A percentile compares a stretch with the other conserved stretches of the same genome.
Evolutionary conservation across 2,797 vertebrate genomes (phyloP).

Genomic region (Iguana delicatissima): DNA sequence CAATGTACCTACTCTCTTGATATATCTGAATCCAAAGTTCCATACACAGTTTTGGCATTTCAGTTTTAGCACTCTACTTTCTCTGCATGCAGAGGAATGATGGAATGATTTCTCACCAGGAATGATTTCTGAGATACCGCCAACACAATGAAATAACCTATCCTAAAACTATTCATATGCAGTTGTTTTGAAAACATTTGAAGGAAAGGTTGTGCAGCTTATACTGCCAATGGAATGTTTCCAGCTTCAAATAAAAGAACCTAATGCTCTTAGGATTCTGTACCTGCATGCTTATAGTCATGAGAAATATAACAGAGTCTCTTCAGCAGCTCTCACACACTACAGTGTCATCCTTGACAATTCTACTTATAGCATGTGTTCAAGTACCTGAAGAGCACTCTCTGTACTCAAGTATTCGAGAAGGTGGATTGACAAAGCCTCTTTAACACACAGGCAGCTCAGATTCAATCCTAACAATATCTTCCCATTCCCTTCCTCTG

Average conservation of each 20-base stretch:
- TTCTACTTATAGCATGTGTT: not conserved
- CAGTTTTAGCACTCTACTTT: not conserved
- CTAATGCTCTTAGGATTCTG: not conserved
- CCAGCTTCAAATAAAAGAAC: not conserved
- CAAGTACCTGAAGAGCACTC: not conserved
- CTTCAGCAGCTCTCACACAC: conserved; percentile 36
- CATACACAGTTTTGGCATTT: not conserved
- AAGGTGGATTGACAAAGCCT: not conserved
- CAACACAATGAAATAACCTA: not conserved
- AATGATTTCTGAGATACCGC: not conserved
- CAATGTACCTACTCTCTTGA: too few relatives aligned
- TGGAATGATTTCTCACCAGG: not conserved
- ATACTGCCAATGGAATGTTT: not conserved
- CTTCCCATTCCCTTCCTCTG: too few relatives aligned
- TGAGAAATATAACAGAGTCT: conserved; percentile 44
- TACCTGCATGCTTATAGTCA: conserved; percentile 44
- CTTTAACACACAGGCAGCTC: not conserved
- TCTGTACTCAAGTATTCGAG: not conserved
- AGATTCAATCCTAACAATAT: not conserved
- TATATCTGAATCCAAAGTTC: not conserved
- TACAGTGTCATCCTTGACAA: not conserved
- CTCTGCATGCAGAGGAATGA: not conserved
- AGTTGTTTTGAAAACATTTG: not conserved
- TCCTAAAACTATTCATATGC: not conserved
- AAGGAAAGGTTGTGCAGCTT: not conserved